Evolutionary conservation across 1,140 invertebrate species (phyloP).

Genomic region (Amphibalanus amphitrite): DNA sequence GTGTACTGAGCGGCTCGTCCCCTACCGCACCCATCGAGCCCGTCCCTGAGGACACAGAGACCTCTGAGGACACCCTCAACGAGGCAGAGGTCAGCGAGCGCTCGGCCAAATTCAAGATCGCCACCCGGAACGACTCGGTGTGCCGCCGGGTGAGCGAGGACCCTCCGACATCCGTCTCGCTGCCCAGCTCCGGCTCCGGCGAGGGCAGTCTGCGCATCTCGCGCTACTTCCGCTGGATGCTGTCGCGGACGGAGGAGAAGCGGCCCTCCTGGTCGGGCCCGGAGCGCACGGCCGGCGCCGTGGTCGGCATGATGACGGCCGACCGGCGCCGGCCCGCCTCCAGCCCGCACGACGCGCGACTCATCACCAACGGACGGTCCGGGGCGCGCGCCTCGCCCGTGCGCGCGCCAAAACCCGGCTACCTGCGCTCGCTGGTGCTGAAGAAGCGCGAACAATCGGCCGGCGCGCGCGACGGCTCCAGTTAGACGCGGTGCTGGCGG

Average conservation of each 20-base stretch:
- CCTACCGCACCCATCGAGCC: conserved; percentile 11
- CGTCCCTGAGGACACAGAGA: conserved; percentile 5
- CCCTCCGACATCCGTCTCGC: too few species aligned
- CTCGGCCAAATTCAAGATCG: conserved; percentile 38
- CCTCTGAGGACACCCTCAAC: conserved; percentile 39
- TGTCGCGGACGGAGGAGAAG: not conserved
- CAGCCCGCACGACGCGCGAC: not conserved
- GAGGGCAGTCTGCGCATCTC: not conserved
- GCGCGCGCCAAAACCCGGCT: not conserved
- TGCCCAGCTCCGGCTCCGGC: not conserved
- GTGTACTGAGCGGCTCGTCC: conserved; percentile 4
- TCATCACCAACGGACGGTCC: not conserved
- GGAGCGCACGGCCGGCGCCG: not conserved
- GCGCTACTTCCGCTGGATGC: not conserved
- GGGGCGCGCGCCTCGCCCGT: not conserved
- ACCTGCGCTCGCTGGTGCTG: not conserved
- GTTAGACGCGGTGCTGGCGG: not conserved
- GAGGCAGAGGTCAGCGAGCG: conserved; percentile 59
- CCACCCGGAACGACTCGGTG: conserved; percentile 27
- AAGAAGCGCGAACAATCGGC: not conserved
- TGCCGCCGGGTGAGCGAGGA: not conserved
- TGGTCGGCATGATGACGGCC: not conserved
- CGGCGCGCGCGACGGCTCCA: not conserved
- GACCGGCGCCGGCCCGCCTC: not conserved
- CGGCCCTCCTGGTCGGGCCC: not conserved